phyloP scores from a whole-genome alignment of 2,113 vertebrate genomes.

The Morone chrysops region DNA sequence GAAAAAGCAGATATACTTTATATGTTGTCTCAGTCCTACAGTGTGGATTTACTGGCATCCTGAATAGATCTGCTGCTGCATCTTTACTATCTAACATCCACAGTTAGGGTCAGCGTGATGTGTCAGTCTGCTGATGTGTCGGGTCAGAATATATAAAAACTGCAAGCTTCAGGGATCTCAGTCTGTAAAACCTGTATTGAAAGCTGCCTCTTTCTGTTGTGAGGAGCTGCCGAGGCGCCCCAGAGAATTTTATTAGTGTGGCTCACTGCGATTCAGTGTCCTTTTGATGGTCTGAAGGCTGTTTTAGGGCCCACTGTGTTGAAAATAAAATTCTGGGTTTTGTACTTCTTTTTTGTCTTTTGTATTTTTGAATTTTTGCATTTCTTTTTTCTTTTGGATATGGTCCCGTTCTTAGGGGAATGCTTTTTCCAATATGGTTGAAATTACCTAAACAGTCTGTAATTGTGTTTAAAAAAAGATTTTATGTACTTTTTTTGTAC shows the following conservation, averaged over 20 bases:
- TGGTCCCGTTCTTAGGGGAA: not conserved
- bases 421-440: not conserved
- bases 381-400: not conserved
- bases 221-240: constrained; percentile 18
- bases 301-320: constrained; percentile 19
- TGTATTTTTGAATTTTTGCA: too few relatives aligned
- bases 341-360: not conserved
- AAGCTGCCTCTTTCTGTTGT: constrained; percentile 2
- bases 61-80: not conserved
- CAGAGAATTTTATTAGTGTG: constrained; percentile 18
- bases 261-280: constrained; percentile 13
- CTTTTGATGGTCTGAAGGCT: constrained; percentile 1
- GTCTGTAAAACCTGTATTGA: constrained; percentile 15
- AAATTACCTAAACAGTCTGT: not conserved
- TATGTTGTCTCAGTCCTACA: not conserved
- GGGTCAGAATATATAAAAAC: constrained; percentile 21
- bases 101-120: constrained; percentile 32
- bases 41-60: constrained; percentile 20
- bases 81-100: constrained; percentile 28
- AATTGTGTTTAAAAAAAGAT: not conserved
- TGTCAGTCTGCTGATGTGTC: constrained; percentile 39
- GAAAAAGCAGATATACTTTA: not conserved
- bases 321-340: not conserved
- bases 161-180: constrained; percentile 16
- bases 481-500: not conserved